phyloP scores from a whole-genome alignment of 2,113 vertebrate genomes.

The Rhabdornis inornatus region DNA sequence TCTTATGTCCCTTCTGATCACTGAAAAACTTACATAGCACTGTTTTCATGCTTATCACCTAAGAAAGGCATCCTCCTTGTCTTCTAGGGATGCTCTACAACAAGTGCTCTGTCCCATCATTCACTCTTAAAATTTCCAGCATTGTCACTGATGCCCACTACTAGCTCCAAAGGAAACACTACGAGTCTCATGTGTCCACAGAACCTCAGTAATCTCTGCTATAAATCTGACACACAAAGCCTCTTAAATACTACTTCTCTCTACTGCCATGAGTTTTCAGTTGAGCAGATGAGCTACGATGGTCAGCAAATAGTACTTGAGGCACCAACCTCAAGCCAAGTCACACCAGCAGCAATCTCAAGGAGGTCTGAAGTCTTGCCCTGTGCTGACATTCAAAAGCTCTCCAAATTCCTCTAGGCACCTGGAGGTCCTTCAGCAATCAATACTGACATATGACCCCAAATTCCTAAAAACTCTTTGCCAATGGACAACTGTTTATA shows the following conservation, averaged over 20 bases:
- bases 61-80: not conserved
- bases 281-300: not conserved
- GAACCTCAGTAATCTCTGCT: not conserved
- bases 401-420: not conserved
- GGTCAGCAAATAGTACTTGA: not conserved
- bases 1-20: not conserved
- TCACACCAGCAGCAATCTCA: not conserved
- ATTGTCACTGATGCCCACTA: not conserved
- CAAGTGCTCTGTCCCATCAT: not conserved
- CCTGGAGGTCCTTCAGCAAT: not conserved
- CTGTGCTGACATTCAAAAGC: not conserved
- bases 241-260: not conserved
- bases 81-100: not conserved
- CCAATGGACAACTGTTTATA: not conserved
- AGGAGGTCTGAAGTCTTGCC: not conserved
- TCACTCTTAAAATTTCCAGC: not conserved
- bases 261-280: not conserved
- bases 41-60: not conserved
- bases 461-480: not conserved
- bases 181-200: fast-evolving
- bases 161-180: not conserved
- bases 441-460: not conserved
- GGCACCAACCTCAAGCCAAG: not conserved
- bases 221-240: not conserved
- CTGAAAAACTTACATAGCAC: not conserved